Percentiles rank a stretch among this genome's conserved stretches.
Evolutionary conservation across 1,140 invertebrate genomes (phyloP).

Genomic region (Cardiocondyla obscurior): DNA sequence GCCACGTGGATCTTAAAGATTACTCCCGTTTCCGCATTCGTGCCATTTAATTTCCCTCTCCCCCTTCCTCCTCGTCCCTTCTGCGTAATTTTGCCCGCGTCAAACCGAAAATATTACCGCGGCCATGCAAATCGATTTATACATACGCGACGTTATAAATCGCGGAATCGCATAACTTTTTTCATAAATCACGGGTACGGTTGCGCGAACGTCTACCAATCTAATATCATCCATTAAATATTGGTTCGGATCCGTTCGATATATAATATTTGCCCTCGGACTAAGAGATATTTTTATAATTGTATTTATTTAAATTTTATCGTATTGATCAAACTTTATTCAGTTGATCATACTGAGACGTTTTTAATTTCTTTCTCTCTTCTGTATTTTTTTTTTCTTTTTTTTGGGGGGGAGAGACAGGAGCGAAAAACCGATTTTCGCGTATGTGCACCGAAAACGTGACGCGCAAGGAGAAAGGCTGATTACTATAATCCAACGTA

Average conservation of each 20-base stretch:
- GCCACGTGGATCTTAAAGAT: conserved; percentile 70
- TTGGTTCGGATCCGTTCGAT: neutral
- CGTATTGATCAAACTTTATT: neutral
- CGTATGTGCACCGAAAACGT: neutral
- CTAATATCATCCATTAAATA: conserved; percentile 17
- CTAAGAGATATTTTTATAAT: neutral
- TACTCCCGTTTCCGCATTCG: conserved; percentile 64
- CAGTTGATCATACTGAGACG: neutral
- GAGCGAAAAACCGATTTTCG: neutral
- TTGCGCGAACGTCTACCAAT: neutral
- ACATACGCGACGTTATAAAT: conserved; percentile 45
- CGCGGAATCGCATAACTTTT: conserved; percentile 7
- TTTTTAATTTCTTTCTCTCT: neutral
- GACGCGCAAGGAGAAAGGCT: neutral
- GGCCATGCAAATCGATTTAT: conserved; percentile 30
- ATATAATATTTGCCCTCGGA: neutral
- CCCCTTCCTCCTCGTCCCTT: too few species aligned
- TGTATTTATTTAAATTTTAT: neutral
- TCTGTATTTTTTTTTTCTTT: too few species aligned
- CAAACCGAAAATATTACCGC: conserved; percentile 51
- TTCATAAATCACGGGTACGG: conserved; percentile 7
- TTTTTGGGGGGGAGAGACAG: neutral
- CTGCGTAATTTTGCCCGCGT: conserved; percentile 34
- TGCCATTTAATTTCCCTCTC: conserved; percentile 63
- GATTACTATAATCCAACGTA: conserved; percentile 39